Base-by-base conservation (phyloP, 2,113 vertebrate genomes). In the Vicugna pacos region DNA sequence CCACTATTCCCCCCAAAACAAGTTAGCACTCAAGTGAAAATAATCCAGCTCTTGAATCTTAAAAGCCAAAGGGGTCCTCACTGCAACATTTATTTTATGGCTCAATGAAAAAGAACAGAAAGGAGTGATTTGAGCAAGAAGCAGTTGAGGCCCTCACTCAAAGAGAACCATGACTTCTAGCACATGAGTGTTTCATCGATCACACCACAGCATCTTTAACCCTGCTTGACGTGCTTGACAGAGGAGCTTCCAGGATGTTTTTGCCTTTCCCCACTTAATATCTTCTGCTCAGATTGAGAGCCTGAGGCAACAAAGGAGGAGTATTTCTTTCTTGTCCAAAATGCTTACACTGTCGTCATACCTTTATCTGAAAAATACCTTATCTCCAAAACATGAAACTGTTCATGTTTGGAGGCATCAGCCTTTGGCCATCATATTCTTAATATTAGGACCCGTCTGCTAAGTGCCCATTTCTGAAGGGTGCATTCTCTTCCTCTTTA, bases 121-220 rank as follows among this genome's bases (percentile, higher is more conserved):
- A 83, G 30, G 35, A 73, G 48, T 83, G 20, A 79, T 28, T 56
- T 91, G 86, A 96, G n/a, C 56, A 93, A 73, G 73, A 86, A 93
- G 76, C 38, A 94, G 17, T 30, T 54, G 22, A 85, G 3, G 11
- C 62, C 64, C n/a, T 60, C 60, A 76, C 24, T 11, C 35, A 28
- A 42, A 35, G 65, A 19, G 4, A 54, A 24, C 52, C 28, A 22
- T 72, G 91, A 89, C 62, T 54, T 76, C 58, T 4, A 26, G 76
- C 35, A 35, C 5, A 16, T 60, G 24, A 48, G 62, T 48, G 15
- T 72, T 67, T 82, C 42, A 15, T 13, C 46, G 69, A 12, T 69
- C 38, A 30, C 32, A 8, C 12, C 60, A 58, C 4, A 52, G 16
- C 4, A 32, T 92, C 67, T 77, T 62, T 87, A 38, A 46, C 38